Percentiles rank a stretch among this genome's conserved stretches.
Evolutionary conservation across 2,113 vertebrate genomes (phyloP).

Genomic region (Sinosuthora webbiana): DNA sequence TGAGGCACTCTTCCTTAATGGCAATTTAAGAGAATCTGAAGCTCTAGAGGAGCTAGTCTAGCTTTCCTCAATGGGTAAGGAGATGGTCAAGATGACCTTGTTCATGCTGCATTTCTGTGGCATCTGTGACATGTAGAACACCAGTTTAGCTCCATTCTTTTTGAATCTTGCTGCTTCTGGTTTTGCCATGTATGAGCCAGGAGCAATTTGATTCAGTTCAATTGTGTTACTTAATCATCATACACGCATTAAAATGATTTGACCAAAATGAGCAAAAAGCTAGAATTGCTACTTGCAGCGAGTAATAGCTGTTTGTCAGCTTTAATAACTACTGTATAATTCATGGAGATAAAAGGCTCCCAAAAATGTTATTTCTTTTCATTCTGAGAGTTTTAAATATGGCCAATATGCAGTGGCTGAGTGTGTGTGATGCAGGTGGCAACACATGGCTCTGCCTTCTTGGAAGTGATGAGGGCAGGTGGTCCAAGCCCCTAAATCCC

Average conservation of each 20-base stretch:
- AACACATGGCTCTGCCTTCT: background rate
- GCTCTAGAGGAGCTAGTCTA: background rate
- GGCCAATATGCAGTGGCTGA: background rate
- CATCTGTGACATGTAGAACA: background rate
- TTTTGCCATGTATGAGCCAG: background rate
- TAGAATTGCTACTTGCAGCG: background rate
- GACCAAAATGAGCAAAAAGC: background rate
- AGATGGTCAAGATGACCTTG: background rate
- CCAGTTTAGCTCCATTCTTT: background rate
- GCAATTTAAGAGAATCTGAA: background rate
- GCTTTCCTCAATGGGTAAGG: background rate
- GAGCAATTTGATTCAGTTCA: background rate
- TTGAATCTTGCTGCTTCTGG: background rate
- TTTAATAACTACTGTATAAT: conserved; percentile 4
- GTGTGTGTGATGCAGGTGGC: background rate
- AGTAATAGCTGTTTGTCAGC: conserved; percentile 15
- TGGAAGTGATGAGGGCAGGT: background rate
- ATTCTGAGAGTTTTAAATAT: background rate
- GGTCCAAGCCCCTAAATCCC: background rate
- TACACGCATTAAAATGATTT: background rate
- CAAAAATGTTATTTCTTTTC: background rate
- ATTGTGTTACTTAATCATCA: background rate
- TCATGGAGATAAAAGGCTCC: background rate
- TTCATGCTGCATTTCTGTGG: background rate
- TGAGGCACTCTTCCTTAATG: background rate